Evolutionary conservation across 1,140 invertebrate species (phyloP), one percentile per base, ranked within the genome.

Genomic region (Lordiphosa collinella): DNA sequence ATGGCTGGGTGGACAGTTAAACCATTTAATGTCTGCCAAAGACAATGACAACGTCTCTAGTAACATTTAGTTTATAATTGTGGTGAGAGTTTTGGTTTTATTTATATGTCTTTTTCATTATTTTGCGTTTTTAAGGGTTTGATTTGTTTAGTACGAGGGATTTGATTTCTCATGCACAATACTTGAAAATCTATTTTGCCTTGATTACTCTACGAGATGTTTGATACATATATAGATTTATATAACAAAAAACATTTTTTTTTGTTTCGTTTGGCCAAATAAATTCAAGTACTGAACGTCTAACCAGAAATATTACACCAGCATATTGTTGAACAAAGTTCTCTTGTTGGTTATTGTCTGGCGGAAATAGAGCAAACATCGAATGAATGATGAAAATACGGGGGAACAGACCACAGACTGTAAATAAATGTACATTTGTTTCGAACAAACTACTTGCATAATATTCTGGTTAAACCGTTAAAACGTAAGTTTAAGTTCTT

Each of bases 291-390:
- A 88, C 82, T 87, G 86, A 84, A 87, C 73, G 86, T 88, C 79
- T 88, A 88, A 88, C 86, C 86, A 88, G 86, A 79, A 66, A 88
- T 88, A 88, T 88, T 88, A 88, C 86, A 88, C 86, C 86, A 88
- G 86, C 86, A 71, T 86, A 88, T 88, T 88, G 86, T 88, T 88
- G 87, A 68, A 80, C 79, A 87, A 85, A 74, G 64, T 73, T 57
- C 49, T 70, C 64, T 56, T 74, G 76, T 68, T 70, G 75, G 76
- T 79, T 72, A 82, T 86, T 80, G 71, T 86, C 72, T 82, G 69
- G 62, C 65, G 61, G 61, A 84, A 69, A 73, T 71, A 54, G 56
- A 61, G 63, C 68, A 51, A 58, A 31, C 36, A 52, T 25, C 22
- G 22, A 25, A 25, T 25, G 6, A 25, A 7, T 25, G 22, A 25